phyloP scores from a whole-genome alignment of 2,888 invertebrate genomes.

The Epinotia nisella region DNA sequence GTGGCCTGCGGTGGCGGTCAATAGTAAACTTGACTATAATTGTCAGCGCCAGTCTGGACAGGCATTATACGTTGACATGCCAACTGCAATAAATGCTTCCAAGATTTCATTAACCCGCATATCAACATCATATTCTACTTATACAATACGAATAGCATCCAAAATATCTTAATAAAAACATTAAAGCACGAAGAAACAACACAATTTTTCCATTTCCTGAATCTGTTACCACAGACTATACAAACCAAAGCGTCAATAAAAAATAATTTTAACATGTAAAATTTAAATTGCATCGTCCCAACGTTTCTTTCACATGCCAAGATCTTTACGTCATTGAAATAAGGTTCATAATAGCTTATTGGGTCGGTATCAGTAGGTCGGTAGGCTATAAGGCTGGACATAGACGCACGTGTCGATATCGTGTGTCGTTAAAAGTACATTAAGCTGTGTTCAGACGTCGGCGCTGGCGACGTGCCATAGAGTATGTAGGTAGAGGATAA shows the following conservation, averaged over 20 bases:
- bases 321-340: background rate
- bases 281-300: constrained; percentile 27
- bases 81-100: background rate
- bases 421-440: constrained; percentile 61
- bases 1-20: no score
- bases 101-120: background rate
- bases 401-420: constrained; percentile 50
- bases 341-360: constrained; percentile 14
- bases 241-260: constrained; percentile 32
- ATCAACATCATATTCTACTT: constrained; percentile 26
- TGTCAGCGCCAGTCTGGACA: no score
- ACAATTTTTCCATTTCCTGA: constrained; percentile 37
- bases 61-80: no score
- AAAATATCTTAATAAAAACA: constrained; percentile 28
- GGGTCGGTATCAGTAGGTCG: background rate
- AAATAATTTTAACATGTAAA: constrained; percentile 40
- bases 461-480: constrained; percentile 43
- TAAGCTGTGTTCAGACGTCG: constrained; percentile 59
- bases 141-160: background rate
- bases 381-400: constrained; percentile 35
- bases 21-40: no score
- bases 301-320: background rate
- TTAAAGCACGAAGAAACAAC: constrained; percentile 36
- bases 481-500: constrained; percentile 36
- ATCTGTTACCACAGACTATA: constrained; percentile 27